These are phyloP conservation scores for Petrocephalus microphthalmus DNA, from an alignment of 2,113 vertebrate genomes.

Conservation along the genomic window DNA sequence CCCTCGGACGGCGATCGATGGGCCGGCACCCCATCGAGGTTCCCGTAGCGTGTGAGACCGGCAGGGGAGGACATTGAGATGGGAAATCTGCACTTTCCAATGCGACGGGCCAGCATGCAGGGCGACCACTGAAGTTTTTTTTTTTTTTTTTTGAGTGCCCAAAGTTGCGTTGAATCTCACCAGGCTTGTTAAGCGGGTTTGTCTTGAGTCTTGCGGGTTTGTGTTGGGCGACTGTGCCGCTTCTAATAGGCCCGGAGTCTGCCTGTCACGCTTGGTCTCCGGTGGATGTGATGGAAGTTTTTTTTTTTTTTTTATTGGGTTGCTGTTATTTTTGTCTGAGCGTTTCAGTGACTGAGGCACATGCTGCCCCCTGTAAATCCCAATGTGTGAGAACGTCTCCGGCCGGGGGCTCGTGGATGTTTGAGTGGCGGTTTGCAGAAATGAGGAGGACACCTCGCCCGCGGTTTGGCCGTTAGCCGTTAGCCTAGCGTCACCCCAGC, in stretches of 20 bases:
- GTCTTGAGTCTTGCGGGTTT: neutral
- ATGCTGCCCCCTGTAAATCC: neutral
- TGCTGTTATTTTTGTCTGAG: neutral
- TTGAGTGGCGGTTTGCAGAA: neutral
- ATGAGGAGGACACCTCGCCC: neutral
- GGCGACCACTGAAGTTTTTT: neutral
- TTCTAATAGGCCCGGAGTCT: neutral
- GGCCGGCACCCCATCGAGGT: neutral
- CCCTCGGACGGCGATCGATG: neutral
- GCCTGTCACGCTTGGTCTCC: neutral
- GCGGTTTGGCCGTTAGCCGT: conserved; percentile 6
- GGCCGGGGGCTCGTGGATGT: neutral
- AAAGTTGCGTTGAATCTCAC: neutral
- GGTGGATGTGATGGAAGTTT: neutral
- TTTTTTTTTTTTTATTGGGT: too few relatives aligned
- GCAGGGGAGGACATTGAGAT: neutral
- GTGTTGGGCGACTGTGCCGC: neutral
- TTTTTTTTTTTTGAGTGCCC: conserved; percentile 4
- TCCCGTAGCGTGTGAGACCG: neutral
- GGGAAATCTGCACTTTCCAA: neutral
- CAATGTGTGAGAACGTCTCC: neutral
- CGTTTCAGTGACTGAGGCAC: neutral
- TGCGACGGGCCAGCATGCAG: neutral
- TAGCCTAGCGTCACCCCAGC: conserved; percentile 5
- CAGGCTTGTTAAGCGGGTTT: neutral